phyloP scores from a whole-genome alignment of 2,888 invertebrate species.

The Morpho helenor region DNA sequence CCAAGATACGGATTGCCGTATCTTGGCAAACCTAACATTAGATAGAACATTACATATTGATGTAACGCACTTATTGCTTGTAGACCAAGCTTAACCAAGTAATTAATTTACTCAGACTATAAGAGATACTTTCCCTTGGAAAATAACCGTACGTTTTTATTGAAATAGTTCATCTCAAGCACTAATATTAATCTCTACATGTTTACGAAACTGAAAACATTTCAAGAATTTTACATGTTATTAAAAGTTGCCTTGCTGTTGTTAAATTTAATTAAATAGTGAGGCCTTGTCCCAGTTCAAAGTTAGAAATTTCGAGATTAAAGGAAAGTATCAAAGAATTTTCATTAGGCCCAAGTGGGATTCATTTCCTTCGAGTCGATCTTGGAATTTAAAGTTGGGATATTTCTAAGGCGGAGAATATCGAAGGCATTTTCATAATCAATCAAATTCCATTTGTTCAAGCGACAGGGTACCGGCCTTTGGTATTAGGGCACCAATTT shows the following conservation, averaged over 20 bases:
- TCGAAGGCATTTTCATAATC: slow-evolving; percentile 71
- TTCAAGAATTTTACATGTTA: too few relatives aligned
- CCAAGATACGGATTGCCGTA: too few relatives aligned
- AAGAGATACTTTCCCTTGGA: too few relatives aligned
- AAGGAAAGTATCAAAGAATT: slow-evolving; percentile 57
- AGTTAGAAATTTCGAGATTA: slow-evolving; percentile 45
- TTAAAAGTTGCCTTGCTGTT: slow-evolving; percentile 4
- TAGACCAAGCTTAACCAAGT: too few relatives aligned
- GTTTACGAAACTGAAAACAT: too few relatives aligned
- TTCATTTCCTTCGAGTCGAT: slow-evolving; percentile 63
- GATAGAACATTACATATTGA: too few relatives aligned
- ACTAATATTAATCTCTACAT: too few relatives aligned
- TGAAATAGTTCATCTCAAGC: too few relatives aligned
- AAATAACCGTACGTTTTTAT: too few relatives aligned
- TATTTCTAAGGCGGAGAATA: slow-evolving; percentile 50
- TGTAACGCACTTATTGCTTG: too few relatives aligned
- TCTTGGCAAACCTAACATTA: too few relatives aligned
- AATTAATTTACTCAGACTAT: too few relatives aligned
- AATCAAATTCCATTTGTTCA: slow-evolving; percentile 42
- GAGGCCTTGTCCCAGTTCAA: slow-evolving; percentile 28
- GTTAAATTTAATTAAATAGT: slow-evolving; percentile 25
- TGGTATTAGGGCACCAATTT: slow-evolving; percentile 5
- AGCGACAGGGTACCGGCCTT: slow-evolving; percentile 28
- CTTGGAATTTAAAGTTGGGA: slow-evolving; percentile 49
- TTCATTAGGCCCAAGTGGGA: slow-evolving; percentile 71